Evolutionary conservation across 2,888 invertebrate species (phyloP).

Genomic region (Polietes domitor): DNA sequence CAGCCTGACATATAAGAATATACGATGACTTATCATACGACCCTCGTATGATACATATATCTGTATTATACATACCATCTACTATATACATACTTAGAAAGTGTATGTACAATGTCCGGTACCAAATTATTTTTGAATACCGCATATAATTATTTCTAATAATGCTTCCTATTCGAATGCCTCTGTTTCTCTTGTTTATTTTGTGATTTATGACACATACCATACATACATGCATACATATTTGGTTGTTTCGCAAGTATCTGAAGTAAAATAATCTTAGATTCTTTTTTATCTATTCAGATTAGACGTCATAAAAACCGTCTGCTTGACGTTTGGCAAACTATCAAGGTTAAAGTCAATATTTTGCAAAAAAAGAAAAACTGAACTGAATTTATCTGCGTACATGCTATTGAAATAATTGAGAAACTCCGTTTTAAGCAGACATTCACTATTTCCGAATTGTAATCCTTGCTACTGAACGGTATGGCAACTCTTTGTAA

Average conservation of each 20-base stretch:
- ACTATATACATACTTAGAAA: too few relatives aligned
- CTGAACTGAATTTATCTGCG: too few relatives aligned
- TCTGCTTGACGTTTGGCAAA: slow-evolving; percentile 11
- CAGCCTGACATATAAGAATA: too few relatives aligned
- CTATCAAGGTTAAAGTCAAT: not conserved
- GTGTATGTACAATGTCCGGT: not conserved
- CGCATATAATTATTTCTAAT: not conserved
- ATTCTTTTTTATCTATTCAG: not conserved
- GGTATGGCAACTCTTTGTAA: not conserved
- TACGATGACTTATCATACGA: too few relatives aligned
- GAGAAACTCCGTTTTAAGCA: not conserved
- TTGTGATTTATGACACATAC: not conserved
- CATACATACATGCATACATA: not conserved
- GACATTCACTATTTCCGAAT: not conserved
- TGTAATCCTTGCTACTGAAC: not conserved
- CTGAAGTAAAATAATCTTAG: not conserved
- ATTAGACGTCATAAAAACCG: slow-evolving; percentile 23
- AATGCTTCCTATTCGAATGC: not conserved
- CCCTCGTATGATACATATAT: too few relatives aligned
- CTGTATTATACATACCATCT: too few relatives aligned
- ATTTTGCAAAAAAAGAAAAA: not conserved
- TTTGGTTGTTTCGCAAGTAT: not conserved
- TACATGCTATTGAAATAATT: not conserved
- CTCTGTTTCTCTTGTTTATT: not conserved
- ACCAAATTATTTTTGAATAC: not conserved